Evolutionary conservation across 1,140 invertebrate genomes (phyloP).

Genomic region (Drosophila punjabiensis): DNA sequence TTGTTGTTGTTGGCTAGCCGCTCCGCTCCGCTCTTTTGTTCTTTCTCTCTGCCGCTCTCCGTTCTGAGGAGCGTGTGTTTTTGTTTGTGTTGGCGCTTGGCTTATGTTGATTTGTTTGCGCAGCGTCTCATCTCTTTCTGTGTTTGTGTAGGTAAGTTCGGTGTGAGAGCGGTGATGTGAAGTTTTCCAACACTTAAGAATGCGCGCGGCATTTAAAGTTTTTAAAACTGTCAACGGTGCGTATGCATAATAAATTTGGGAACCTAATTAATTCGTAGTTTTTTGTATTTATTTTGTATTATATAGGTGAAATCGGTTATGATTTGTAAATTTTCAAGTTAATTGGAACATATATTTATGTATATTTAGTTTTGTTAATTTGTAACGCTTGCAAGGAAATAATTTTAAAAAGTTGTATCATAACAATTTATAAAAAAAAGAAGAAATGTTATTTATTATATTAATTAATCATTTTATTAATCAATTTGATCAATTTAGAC

Average conservation of each 20-base stretch:
- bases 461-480: too few relatives aligned
- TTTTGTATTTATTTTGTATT: not conserved
- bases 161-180: slow-evolving; percentile 2
- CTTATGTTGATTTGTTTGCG: slow-evolving; percentile 57
- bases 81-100: slow-evolving; percentile 44
- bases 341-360: too few relatives aligned
- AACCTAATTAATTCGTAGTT: too few relatives aligned
- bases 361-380: too few relatives aligned
- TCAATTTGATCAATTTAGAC: not conserved
- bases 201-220: slow-evolving; percentile 41
- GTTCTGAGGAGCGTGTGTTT: slow-evolving; percentile 23
- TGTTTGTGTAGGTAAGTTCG: slow-evolving; percentile 4
- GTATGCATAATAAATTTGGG: slow-evolving; percentile 49
- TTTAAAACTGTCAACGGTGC: slow-evolving; percentile 54
- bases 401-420: too few relatives aligned
- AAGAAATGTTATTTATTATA: too few relatives aligned
- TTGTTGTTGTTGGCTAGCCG: slow-evolving; percentile 36
- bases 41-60: slow-evolving; percentile 13
- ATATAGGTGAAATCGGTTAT: too few relatives aligned
- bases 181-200: slow-evolving; percentile 61
- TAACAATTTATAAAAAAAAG: too few relatives aligned
- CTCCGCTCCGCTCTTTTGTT: not conserved
- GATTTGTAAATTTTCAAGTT: too few relatives aligned
- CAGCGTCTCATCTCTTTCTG: slow-evolving; percentile 25
- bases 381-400: too few relatives aligned